phyloP scores from a whole-genome alignment of 2,113 vertebrate genomes.

The Antechinus stuartii region DNA sequence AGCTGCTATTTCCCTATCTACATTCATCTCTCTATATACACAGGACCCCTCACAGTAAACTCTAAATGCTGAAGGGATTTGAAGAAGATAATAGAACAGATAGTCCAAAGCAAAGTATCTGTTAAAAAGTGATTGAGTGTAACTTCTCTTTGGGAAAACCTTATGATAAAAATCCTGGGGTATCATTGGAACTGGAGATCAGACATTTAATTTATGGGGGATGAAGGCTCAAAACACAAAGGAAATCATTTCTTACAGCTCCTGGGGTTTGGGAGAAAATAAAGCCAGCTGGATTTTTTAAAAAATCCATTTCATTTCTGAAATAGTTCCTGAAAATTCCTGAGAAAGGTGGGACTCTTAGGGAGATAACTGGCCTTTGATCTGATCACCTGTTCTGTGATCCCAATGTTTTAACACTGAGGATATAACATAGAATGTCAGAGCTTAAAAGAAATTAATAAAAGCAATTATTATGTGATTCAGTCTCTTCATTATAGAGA shows the following conservation, averaged over 20 bases:
- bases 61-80: fast-evolving
- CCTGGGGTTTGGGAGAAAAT: not conserved
- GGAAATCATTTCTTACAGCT: not conserved
- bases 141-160: too few relatives aligned
- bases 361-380: not conserved
- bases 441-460: not conserved
- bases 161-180: not conserved
- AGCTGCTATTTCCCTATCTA: not conserved
- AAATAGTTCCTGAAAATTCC: too few relatives aligned
- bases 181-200: fast-evolving
- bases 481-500: not conserved
- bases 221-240: not conserved
- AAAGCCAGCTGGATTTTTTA: not conserved
- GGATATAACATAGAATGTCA: not conserved
- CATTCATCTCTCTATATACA: not conserved
- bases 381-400: not conserved
- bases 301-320: not conserved
- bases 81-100: not conserved
- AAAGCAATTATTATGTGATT: not conserved
- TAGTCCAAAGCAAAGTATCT: fast-evolving
- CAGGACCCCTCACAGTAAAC: not conserved
- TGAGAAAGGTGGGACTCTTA: not conserved
- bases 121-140: not conserved
- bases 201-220: fast-evolving
- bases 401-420: not conserved